A percentile compares a stretch with the other conserved stretches of the same genome.
Evolutionary conservation across 1,140 invertebrate genomes (phyloP).

Genomic region (Drosophila watanabei): DNA sequence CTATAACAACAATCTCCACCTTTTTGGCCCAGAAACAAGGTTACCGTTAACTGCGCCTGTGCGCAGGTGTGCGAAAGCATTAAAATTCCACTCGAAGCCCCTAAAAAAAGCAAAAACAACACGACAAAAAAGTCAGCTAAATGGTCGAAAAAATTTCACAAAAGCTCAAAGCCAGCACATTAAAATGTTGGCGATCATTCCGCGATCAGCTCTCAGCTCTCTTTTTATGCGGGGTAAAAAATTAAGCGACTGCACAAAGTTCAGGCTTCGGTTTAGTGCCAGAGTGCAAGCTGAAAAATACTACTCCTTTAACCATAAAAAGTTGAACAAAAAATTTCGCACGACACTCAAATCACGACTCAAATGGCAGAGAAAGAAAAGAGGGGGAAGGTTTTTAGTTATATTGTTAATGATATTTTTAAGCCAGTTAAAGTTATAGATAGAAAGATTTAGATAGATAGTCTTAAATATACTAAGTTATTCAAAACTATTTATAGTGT

Average conservation of each 20-base stretch:
- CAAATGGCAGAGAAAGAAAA: constrained; percentile 20
- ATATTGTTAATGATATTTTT: background rate
- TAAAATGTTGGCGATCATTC: constrained; percentile 54
- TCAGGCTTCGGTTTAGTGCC: constrained; percentile 53
- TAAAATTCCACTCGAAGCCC: constrained; percentile 77
- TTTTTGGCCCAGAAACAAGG: constrained; percentile 79
- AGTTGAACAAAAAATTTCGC: constrained; percentile 72
- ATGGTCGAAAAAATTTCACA: constrained; percentile 53
- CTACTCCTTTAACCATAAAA: constrained; percentile 54
- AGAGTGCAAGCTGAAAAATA: constrained; percentile 48
- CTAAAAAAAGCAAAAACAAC: constrained; percentile 20
- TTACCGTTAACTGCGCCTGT: constrained; percentile 68
- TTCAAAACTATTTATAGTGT: background rate
- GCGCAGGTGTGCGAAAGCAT: constrained; percentile 82
- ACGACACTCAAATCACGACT: constrained; percentile 84
- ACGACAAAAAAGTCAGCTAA: constrained; percentile 43
- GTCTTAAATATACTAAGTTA: too few species aligned
- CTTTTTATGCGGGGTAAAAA: constrained; percentile 61
- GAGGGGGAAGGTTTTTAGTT: rapidly evolving
- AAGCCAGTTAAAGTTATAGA: rapidly evolving
- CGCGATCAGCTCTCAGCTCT: constrained; percentile 24
- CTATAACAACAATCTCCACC: constrained; percentile 47
- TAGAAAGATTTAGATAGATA: background rate
- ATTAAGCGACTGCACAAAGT: constrained; percentile 80
- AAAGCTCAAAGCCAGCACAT: constrained; percentile 55